These are phyloP conservation scores for Drosophila eugracilis DNA, from an alignment of 1,140 invertebrate genomes.

Conservation along the genomic window DNA sequence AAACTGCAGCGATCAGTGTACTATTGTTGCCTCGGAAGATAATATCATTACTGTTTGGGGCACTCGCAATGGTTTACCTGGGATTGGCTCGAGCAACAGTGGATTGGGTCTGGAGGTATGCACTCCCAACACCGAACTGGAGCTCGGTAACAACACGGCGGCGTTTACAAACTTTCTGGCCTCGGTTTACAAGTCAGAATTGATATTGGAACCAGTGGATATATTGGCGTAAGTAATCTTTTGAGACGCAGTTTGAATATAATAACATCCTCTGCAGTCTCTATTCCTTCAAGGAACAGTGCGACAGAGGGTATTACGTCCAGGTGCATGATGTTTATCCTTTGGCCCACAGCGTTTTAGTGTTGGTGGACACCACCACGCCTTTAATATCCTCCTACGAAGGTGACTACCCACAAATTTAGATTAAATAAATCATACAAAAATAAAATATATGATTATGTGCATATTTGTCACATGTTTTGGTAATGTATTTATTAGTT, in stretches of 20 bases:
- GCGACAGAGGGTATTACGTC: constrained; percentile 86
- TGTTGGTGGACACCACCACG: constrained; percentile 88
- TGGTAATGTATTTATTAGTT: constrained; percentile 54
- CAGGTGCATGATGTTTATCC: constrained; percentile 86
- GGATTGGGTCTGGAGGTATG: constrained; percentile 62
- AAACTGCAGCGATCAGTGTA: constrained; percentile 89
- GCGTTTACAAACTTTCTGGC: constrained; percentile 84
- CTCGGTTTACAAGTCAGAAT: constrained; percentile 85
- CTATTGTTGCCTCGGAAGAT: constrained; percentile 88
- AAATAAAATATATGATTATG: background rate
- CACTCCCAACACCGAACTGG: constrained; percentile 64
- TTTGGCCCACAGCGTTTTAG: constrained; percentile 87
- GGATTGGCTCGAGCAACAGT: constrained; percentile 62
- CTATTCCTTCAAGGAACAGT: constrained; percentile 87
- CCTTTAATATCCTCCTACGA: constrained; percentile 85
- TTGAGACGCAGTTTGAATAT: background rate
- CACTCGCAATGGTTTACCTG: constrained; percentile 85
- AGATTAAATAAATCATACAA: background rate
- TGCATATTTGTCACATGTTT: constrained; percentile 8
- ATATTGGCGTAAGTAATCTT: constrained; percentile 86
- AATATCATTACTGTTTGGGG: constrained; percentile 91
- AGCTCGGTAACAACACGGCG: constrained; percentile 77
- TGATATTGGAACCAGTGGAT: constrained; percentile 85
- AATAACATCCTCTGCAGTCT: constrained; percentile 75
- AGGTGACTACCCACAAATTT: constrained; percentile 29